Evolutionary conservation across 2,888 invertebrate species (phyloP), one percentile per base, ranked within the genome.

Genomic region (Xanthia togata): DNA sequence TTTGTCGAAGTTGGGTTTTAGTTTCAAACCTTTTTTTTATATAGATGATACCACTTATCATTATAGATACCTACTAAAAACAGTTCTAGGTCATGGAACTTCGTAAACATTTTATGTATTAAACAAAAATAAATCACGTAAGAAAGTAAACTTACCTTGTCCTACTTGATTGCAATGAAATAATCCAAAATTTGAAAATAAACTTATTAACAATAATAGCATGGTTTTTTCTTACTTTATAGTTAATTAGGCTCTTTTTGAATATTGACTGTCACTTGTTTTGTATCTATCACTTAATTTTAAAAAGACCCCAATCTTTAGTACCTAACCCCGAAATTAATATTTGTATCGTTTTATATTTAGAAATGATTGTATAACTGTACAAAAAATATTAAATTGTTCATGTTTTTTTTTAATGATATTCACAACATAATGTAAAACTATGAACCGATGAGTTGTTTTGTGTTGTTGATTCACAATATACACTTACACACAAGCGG

Each of bases 131-230:
- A 44, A 65, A 23, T 31, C 4, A 35, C 12, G 1, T n/a, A 12
- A 57, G n/a, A n/a, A n/a, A n/a, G 1, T n/a, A 20, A 57, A 31
- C 53, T 79, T 57, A 78, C 78, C 31, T 17, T 57, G 20, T 31
- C 2, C 6, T 8, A 4, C 14, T 57, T 64, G 63, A 23, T 17
- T 6, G 12, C 73, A 78, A 17, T 72, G 2, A 57, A 14, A 23
- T 26, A 60, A 12, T 4, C 5, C 26, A 60, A 53, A 62, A 62
- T 53, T 57, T 41, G 47, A 57, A 80, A 78, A 80, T 20, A 78
- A 26, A 80, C 17, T 44, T 14, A 81, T 9, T 3, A 78, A 26
- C 0, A 60, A 23, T 4, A 78, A 8, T n/a, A 78, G 0, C 78
- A 78, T 78, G 6, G 35, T 35, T 23, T 41, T 41, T 14, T 11